Conservation (phyloP, 1,140 invertebrate genomes). For the Choristoneura fumiferana region DNA sequence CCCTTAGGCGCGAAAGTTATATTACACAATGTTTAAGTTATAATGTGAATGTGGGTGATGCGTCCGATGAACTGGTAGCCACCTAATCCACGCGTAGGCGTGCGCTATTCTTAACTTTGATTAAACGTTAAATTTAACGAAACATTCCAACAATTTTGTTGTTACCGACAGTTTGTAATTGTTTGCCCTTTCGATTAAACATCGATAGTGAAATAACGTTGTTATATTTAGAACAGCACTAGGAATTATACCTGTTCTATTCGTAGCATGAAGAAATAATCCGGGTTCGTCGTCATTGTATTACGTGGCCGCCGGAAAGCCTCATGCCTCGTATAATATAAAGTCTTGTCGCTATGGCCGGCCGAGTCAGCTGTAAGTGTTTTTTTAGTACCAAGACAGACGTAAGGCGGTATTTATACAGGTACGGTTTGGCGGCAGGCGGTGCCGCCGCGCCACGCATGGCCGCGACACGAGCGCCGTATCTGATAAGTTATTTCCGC, state of each 20-base stretch:
- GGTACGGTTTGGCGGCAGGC: neutral
- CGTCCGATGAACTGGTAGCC: too few relatives aligned
- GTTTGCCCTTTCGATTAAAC: too few relatives aligned
- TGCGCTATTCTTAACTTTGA: too few relatives aligned
- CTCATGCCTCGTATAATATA: conserved; percentile 44
- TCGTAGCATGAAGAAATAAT: conserved; percentile 59
- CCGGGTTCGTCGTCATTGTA: conserved; percentile 52
- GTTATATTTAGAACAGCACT: conserved; percentile 34
- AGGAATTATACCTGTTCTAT: conserved; percentile 62
- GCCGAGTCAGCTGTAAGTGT: conserved; percentile 48
- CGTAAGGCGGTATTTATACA: conserved; percentile 40
- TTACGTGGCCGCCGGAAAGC: conserved; percentile 48
- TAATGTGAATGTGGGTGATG: neutral
- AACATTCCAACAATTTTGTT: too few relatives aligned
- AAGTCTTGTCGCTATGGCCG: conserved; percentile 39
- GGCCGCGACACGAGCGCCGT: conserved; percentile 32
- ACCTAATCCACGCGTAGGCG: too few relatives aligned
- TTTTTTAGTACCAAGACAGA: conserved; percentile 44
- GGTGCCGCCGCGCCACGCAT: neutral
- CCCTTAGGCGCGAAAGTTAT: neutral
- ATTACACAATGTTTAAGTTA: conserved; percentile 11
- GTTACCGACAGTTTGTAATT: too few relatives aligned
- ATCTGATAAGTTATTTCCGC: conserved; percentile 69
- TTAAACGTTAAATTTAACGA: too few relatives aligned
- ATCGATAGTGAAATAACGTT: too few relatives aligned